A percentile compares a stretch with the other conserved stretches of the same genome.
Evolutionary conservation across 2,113 vertebrate species (phyloP).

Genomic region (Otocyon megalotis): DNA sequence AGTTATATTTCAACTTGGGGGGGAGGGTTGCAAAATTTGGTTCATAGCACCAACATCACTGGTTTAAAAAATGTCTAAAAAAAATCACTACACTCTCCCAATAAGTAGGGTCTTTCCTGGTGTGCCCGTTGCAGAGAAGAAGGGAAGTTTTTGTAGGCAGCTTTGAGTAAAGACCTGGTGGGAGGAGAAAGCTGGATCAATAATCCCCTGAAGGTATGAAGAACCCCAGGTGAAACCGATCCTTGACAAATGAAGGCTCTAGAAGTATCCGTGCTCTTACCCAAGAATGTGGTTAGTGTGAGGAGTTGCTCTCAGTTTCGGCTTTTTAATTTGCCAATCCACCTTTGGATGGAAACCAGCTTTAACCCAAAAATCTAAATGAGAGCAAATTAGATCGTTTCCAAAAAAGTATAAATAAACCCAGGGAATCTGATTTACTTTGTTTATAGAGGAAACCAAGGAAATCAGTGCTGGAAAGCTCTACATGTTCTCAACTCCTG

Average conservation of each 20-base stretch:
- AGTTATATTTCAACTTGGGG: not conserved
- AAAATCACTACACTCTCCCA: not conserved
- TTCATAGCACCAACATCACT: not conserved
- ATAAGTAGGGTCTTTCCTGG: not conserved
- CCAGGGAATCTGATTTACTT: not conserved
- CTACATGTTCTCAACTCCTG: constrained; percentile 33
- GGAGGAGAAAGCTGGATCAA: not conserved
- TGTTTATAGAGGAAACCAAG: constrained; percentile 20
- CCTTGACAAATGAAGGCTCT: not conserved
- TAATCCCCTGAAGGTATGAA: not conserved
- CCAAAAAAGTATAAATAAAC: constrained; percentile 20
- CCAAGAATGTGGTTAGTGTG: not conserved
- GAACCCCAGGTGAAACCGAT: not conserved
- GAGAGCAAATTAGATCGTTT: constrained; percentile 45
- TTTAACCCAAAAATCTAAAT: constrained; percentile 43
- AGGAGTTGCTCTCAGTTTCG: not conserved
- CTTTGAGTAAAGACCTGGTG: not conserved
- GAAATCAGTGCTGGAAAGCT: not conserved
- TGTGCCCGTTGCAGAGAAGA: not conserved
- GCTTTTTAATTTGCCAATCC: constrained; percentile 29
- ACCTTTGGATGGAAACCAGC: not conserved
- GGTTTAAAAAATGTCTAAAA: not conserved
- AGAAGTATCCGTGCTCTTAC: not conserved
- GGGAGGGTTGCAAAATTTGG: not conserved
- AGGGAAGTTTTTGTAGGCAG: not conserved